Evolutionary conservation across 1,140 invertebrate genomes (phyloP).

Genomic region (Hyposmocoma kahamanoa): DNA sequence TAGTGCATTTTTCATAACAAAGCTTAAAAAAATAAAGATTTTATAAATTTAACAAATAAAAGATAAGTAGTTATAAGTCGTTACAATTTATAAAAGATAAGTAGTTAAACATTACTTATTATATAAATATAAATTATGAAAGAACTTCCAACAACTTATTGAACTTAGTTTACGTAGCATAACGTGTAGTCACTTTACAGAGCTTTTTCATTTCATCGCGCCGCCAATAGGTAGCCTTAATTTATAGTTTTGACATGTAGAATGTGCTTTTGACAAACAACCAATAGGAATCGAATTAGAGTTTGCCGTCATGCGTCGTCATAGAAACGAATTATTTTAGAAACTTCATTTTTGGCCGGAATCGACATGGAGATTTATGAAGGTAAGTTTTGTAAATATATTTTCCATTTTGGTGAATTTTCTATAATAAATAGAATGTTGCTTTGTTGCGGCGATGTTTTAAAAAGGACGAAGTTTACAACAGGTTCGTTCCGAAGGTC

Average conservation of each 20-base stretch:
- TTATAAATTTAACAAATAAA: no score
- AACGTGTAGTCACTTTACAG: no score
- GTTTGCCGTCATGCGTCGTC: slow-evolving; percentile 68
- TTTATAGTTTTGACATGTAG: neutral
- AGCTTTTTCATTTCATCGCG: no score
- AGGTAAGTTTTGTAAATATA: slow-evolving; percentile 46
- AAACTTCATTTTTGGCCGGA: slow-evolving; percentile 64
- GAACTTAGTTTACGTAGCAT: no score
- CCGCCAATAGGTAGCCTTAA: neutral
- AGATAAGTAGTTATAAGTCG: no score
- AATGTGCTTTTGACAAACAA: neutral
- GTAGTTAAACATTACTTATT: no score
- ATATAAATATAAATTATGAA: no score
- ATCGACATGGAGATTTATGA: slow-evolving; percentile 63
- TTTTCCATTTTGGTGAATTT: slow-evolving; percentile 18
- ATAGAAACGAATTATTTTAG: slow-evolving; percentile 67
- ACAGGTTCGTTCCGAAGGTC: slow-evolving; percentile 38
- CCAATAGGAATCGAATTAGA: slow-evolving; percentile 41
- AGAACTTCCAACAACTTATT: no score
- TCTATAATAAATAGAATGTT: neutral
- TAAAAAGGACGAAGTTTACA: slow-evolving; percentile 14
- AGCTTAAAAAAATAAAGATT: no score
- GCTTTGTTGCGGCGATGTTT: neutral
- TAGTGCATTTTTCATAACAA: no score
- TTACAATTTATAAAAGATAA: no score